These are phyloP conservation scores for Euwallacea fornicatus DNA, from an alignment of 1,140 invertebrate species.

Conservation along the genomic window DNA sequence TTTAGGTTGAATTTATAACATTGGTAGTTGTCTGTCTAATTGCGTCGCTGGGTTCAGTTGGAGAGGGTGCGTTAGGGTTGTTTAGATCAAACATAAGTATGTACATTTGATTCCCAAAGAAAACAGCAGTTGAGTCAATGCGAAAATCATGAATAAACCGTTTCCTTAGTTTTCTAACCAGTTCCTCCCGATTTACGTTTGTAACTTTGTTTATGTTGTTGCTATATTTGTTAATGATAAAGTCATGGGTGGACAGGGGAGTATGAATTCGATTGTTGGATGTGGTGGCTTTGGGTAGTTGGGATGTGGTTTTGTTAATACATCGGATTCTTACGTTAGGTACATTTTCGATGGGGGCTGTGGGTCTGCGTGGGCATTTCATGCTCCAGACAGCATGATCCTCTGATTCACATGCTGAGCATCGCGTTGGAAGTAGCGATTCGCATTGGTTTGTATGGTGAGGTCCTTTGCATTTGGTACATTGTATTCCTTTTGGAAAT, in stretches of 20 bases:
- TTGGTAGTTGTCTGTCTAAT: too few relatives aligned
- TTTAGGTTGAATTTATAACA: too few relatives aligned
- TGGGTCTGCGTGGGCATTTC: constrained; percentile 31
- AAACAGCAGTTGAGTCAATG: too few relatives aligned
- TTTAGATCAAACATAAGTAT: too few relatives aligned
- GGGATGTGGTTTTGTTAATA: constrained; percentile 17
- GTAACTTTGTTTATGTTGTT: too few relatives aligned
- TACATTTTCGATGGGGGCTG: constrained; percentile 24
- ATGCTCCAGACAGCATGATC: constrained; percentile 25
- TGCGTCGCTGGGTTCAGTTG: too few relatives aligned
- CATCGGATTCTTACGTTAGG: constrained; percentile 27
- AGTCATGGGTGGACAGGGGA: constrained; percentile 22
- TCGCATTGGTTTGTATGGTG: constrained; percentile 15
- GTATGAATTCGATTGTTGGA: constrained; percentile 25
- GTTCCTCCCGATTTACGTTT: too few relatives aligned
- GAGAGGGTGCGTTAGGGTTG: too few relatives aligned
- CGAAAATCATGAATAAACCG: too few relatives aligned
- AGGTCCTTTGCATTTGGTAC: neutral
- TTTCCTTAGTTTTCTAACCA: too few relatives aligned
- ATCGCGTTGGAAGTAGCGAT: constrained; percentile 20
- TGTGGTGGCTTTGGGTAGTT: constrained; percentile 8
- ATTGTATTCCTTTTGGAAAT: neutral
- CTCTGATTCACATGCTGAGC: constrained; percentile 17
- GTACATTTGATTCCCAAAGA: too few relatives aligned
- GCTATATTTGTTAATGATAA: constrained; percentile 24